These are phyloP conservation scores for Pseudorasbora parva DNA, from an alignment of 2,113 vertebrate species.

Conservation along the genomic window DNA sequence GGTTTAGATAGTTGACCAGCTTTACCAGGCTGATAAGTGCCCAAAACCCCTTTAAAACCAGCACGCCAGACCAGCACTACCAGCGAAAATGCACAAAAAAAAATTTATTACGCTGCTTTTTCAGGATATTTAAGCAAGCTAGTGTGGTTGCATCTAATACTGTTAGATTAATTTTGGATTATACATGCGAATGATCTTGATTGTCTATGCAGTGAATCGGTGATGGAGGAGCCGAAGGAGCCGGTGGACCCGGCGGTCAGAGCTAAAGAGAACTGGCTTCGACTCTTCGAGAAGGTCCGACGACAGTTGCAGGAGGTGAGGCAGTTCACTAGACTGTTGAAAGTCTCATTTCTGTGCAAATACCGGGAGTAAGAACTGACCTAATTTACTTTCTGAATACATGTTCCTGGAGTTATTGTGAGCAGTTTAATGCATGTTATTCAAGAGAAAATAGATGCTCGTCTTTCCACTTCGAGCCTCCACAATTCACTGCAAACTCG, in stretches of 20 bases:
- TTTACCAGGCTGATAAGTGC: neutral
- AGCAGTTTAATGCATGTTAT: neutral
- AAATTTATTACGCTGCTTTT: neutral
- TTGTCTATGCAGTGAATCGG: slow-evolving; percentile 72
- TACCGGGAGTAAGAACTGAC: neutral
- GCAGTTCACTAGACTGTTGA: slow-evolving; percentile 7
- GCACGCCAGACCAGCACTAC: neutral
- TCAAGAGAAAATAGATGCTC: neutral
- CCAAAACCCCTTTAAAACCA: neutral
- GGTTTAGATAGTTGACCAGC: neutral
- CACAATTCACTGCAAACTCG: neutral
- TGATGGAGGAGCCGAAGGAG: slow-evolving; percentile 80
- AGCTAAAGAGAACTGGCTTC: slow-evolving; percentile 94
- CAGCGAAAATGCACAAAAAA: neutral
- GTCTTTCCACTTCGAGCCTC: neutral
- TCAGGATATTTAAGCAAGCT: neutral
- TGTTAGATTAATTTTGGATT: neutral
- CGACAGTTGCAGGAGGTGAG: slow-evolving; percentile 94
- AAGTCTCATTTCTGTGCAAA: too few relatives aligned
- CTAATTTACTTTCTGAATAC: neutral
- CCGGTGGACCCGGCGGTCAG: slow-evolving; percentile 83
- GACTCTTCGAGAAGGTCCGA: slow-evolving; percentile 93
- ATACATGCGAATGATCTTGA: neutral
- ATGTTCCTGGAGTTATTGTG: neutral
- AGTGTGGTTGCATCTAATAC: neutral